Percentiles rank a stretch among this genome's conserved stretches.
Conservation (phyloP, 2,113 vertebrate genomes). For the Callospermophilus lateralis region DNA sequence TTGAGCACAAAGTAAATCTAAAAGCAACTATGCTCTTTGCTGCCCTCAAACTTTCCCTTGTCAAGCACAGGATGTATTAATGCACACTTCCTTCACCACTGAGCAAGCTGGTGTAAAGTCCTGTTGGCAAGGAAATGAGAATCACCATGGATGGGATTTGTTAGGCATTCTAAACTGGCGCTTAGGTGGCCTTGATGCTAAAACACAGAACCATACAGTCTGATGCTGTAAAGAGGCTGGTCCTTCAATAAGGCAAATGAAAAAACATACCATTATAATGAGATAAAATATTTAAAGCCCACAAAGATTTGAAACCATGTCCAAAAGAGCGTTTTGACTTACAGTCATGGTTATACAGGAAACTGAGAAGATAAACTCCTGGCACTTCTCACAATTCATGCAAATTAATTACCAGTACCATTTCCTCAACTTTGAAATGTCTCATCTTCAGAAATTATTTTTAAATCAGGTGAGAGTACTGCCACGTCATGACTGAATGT, state of each 20-base stretch:
- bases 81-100: neutral
- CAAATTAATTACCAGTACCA: neutral
- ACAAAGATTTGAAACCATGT: neutral
- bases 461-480: neutral
- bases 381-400: neutral
- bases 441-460: conserved; percentile 22
- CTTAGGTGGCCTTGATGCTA: neutral
- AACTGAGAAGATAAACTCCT: neutral
- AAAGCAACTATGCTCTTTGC: neutral
- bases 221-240: neutral
- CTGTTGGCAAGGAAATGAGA: conserved; percentile 8
- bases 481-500: neutral
- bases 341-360: neutral
- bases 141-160: neutral
- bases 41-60: neutral
- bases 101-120: neutral
- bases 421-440: neutral
- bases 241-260: conserved; percentile 25
- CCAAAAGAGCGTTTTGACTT: conserved; percentile 33
- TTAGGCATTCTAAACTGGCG: neutral
- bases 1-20: neutral
- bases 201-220: neutral
- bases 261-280: neutral
- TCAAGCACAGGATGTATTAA: neutral
- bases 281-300: conserved; percentile 26